A percentile compares a stretch with the other conserved stretches of the same genome.
Conservation (phyloP, 2,113 vertebrate genomes). For the Muntiacus muntjak region DNA sequence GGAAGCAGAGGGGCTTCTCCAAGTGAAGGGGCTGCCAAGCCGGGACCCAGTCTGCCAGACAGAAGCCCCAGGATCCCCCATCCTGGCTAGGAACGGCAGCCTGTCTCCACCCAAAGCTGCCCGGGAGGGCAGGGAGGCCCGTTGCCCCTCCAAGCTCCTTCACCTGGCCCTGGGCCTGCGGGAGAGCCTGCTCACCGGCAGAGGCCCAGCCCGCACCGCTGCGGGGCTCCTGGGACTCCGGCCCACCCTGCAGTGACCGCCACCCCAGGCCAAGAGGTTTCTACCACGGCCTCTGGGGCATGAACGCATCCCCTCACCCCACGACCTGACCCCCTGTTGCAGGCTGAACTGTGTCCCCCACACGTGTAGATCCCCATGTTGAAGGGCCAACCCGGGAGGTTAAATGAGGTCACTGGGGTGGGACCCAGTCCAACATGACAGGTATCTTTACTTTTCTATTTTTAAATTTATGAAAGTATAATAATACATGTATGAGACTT, state of each 20-base stretch:
- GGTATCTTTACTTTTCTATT: background rate
- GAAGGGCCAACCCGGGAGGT: background rate
- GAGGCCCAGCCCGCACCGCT: fast-evolving
- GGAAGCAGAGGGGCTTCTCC: fast-evolving
- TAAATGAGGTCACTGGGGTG: background rate
- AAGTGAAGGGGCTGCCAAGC: background rate
- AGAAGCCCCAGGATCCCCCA: background rate
- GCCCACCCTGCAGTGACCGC: fast-evolving
- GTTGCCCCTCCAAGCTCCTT: background rate
- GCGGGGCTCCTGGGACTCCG: fast-evolving
- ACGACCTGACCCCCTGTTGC: background rate
- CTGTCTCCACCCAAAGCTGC: background rate
- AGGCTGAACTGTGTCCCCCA: background rate
- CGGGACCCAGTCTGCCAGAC: background rate
- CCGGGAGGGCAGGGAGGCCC: background rate
- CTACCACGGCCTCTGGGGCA: background rate
- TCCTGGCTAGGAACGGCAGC: background rate
- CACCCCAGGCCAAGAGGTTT: background rate
- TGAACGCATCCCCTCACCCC: background rate
- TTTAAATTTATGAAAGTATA: background rate
- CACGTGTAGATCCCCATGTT: too few species aligned
- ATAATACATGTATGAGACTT: background rate
- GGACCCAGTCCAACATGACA: background rate
- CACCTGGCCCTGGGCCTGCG: fast-evolving
- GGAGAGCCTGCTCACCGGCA: background rate